Evolutionary conservation across 2,113 vertebrate species (phyloP).

Genomic region (Polyodon spathula): DNA sequence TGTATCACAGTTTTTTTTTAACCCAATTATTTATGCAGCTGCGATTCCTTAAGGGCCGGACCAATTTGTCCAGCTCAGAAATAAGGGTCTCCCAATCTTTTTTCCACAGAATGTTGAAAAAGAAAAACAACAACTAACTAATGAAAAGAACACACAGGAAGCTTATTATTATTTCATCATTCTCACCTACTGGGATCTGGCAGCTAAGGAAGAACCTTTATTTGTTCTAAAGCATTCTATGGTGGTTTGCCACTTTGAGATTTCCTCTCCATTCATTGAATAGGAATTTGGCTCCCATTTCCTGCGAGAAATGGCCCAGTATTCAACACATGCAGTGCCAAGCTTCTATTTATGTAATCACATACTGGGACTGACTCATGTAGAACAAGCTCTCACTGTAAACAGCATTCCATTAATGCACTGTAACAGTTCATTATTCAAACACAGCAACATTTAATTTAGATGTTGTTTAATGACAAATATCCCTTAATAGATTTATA

Average conservation of each 20-base stretch:
- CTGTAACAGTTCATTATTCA: constrained; percentile 64
- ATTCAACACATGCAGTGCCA: constrained; percentile 47
- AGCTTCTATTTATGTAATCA: constrained; percentile 66
- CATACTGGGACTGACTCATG: constrained; percentile 62
- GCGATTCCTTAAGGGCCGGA: constrained; percentile 69
- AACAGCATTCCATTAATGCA: constrained; percentile 57
- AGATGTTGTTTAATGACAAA: too few species aligned
- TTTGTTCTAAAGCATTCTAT: constrained; percentile 47
- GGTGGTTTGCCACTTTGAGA: constrained; percentile 71
- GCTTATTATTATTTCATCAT: constrained; percentile 98
- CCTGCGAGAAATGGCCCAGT: constrained; percentile 54
- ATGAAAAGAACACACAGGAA: constrained; percentile 99
- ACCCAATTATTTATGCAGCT: constrained; percentile 71
- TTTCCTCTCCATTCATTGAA: constrained; percentile 87
- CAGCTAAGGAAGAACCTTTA: constrained; percentile 72
- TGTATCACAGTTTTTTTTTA: constrained; percentile 43
- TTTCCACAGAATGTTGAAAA: constrained; percentile 91
- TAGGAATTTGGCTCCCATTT: constrained; percentile 90
- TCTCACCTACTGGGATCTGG: constrained; percentile 96
- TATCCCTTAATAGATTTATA: too few species aligned
- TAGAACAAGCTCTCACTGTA: constrained; percentile 63
- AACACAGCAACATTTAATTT: constrained; percentile 33
- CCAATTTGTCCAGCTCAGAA: constrained; percentile 72
- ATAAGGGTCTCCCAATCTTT: constrained; percentile 81
- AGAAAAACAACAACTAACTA: constrained; percentile 86